Conservation (phyloP, 2,113 vertebrate genomes). For the Todiramphus chloris region DNA sequence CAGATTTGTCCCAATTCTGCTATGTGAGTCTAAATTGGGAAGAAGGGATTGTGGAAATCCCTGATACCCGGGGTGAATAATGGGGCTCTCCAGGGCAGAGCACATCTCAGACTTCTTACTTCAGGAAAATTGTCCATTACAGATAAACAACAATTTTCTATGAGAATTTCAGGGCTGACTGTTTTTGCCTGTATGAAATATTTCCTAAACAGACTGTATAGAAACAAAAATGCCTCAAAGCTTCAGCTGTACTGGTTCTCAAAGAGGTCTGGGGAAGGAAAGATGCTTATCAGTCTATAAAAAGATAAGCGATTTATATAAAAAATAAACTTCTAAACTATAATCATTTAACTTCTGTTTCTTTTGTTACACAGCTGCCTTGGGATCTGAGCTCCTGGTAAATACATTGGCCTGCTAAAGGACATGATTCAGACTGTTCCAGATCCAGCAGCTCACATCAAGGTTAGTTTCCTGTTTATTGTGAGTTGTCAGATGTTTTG, state of each 20-base stretch:
- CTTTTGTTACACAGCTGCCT: conserved; percentile 58
- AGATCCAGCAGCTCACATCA: conserved; percentile 80
- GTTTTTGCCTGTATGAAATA: not conserved
- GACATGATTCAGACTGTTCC: conserved; percentile 87
- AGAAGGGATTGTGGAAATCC: not conserved
- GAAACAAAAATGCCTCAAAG: not conserved
- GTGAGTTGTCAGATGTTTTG: conserved; percentile 18
- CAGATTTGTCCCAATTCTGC: conserved; percentile 3
- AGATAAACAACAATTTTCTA: not conserved
- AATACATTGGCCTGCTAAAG: conserved; percentile 62
- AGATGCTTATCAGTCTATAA: not conserved
- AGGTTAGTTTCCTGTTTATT: conserved; percentile 73
- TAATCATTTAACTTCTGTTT: not conserved
- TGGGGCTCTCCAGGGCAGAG: not conserved
- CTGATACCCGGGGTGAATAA: not conserved
- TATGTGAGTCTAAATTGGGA: not conserved
- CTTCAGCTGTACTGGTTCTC: not conserved
- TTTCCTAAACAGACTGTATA: not conserved
- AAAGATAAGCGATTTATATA: not conserved
- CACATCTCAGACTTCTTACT: not conserved
- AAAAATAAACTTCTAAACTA: not conserved
- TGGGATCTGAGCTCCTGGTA: conserved; percentile 59
- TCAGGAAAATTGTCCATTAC: not conserved
- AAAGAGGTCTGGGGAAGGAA: not conserved
- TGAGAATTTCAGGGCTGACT: not conserved